Base-by-base conservation (phyloP, 2,888 invertebrate genomes). In the Hemicrepidius hirtus region DNA sequence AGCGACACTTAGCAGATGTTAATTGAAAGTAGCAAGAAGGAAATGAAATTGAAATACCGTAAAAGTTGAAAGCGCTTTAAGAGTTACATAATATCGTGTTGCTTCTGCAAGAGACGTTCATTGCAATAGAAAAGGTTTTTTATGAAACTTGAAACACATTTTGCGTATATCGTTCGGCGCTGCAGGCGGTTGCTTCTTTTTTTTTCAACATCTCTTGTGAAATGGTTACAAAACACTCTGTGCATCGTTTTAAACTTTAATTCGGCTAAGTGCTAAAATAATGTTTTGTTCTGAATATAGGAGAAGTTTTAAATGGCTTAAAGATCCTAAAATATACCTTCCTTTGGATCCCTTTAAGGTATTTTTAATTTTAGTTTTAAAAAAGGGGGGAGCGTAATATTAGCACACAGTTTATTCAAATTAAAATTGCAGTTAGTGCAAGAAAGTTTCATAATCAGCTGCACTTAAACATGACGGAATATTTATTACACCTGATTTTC, bases 1-100 rank as follows among this genome's bases (percentile, higher is more conserved):
- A 44, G 16, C 41, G 24, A 59, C 49, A 63, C 44, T 46, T 40
- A 5, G 41, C 62, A 70, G 69, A 74, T 67, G 70, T 46, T 71
- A 65, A 74, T 74, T 71, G 71, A 71, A 74, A 74, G 74, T 74
- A 68, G 71, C 24, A 68, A 74, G 66, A 73, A 76, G 75, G 78
- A 78, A 78, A 78, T 76, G 74, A 75, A 77, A 73, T 74, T 76
- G 74, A 73, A 76, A 73, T 75, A 76, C 74, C 76, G 76, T 74
- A 71, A 71, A 68, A 77, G 73, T 77, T 74, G 77, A 77, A 78
- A 77, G 77, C 74, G 73, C 73, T 68, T 60, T 63, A 71, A 65
- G 68, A 62, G 69, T 76, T 78, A 74, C 74, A 73, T 75, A 73
- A 75, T 46, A 66, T 50, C 64, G 60, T n/a, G n/a, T 50, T 69